Conservation (phyloP, 1,140 invertebrate species). For the Belonocnema kinseyi region DNA sequence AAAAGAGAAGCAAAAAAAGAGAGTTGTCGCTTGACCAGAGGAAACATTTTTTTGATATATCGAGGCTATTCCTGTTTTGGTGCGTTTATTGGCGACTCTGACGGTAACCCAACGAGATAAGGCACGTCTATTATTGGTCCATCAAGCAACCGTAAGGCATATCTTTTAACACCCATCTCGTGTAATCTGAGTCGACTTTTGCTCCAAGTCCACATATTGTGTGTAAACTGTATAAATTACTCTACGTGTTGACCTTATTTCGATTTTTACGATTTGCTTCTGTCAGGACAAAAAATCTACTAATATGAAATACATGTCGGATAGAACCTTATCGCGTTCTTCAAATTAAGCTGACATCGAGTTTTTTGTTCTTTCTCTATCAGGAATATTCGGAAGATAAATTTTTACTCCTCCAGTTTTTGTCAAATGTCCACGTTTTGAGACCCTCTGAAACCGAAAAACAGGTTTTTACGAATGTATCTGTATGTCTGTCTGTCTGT, state of each 20-base stretch:
- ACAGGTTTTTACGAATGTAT: no score
- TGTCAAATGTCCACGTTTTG: no score
- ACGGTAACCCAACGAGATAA: slow-evolving; percentile 44
- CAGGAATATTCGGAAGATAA: no score
- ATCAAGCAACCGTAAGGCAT: slow-evolving; percentile 40
- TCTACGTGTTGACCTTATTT: slow-evolving; percentile 25
- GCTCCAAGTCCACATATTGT: slow-evolving; percentile 24
- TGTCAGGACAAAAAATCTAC: not conserved
- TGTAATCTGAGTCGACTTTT: slow-evolving; percentile 25
- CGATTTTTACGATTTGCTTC: not conserved
- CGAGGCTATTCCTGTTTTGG: slow-evolving; percentile 43
- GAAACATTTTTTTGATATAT: slow-evolving; percentile 36
- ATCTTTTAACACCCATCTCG: slow-evolving; percentile 28
- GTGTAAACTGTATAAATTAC: slow-evolving; percentile 27
- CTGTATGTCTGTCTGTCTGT: no score
- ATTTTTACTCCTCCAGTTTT: no score
- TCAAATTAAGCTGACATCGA: no score
- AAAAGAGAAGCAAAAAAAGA: not conserved
- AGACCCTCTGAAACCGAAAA: no score
- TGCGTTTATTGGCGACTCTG: slow-evolving; percentile 48
- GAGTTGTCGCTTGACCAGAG: slow-evolving; percentile 13
- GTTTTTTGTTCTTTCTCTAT: no score
- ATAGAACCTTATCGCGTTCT: no score
- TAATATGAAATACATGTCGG: no score
- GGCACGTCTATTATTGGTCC: slow-evolving; percentile 54